Base-by-base conservation (phyloP, 1,140 invertebrate genomes). In the Drosophila parvula region DNA sequence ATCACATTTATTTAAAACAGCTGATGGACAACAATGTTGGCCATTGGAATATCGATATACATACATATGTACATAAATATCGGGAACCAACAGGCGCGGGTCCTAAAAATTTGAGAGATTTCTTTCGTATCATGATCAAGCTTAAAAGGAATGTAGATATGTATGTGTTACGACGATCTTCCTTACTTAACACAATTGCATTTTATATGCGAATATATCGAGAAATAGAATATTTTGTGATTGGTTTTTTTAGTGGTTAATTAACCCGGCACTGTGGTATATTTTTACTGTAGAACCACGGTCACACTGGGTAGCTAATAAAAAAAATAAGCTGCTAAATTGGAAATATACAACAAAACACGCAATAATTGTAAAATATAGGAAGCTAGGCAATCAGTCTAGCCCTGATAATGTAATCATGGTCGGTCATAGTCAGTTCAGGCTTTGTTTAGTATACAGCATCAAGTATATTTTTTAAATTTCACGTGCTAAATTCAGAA, bases 401-500 rank as follows among this genome's bases (percentile, higher is more conserved):
- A 30, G 48, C 74, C 22, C 48, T 41, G 74, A 68, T 34, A 76
- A 68, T 76, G 44, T 36, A 65, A 65, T 77, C 74, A 58, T 77
- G 51, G 16, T 30, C 47, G 32, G 6, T 22, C 48, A 59, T 22
- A 60, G 28, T 59, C 48, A 60, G 48, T 67, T 80, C 44, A 28
- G 73, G 50, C 43, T 78, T 74, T 83, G 62, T 74, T 71, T 67
- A 50, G 47, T 71, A 74, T 45, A 44, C 38, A 60, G 32, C 48
- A 16, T 51, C 32, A n/a, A 82, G 58, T 69, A 71, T 43, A 71
- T 79, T 70, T 68, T 83, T 70, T 62, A 88, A 83, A 83, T 78
- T 88, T 88, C 80, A 88, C 84, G 84, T 86, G 83, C 75, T 82
- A 83, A 88, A 81, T 81, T 81, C 61, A 16, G 44, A 57, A 79